Conservation (phyloP, 1,140 invertebrate species). For the Drosophila hydei region DNA sequence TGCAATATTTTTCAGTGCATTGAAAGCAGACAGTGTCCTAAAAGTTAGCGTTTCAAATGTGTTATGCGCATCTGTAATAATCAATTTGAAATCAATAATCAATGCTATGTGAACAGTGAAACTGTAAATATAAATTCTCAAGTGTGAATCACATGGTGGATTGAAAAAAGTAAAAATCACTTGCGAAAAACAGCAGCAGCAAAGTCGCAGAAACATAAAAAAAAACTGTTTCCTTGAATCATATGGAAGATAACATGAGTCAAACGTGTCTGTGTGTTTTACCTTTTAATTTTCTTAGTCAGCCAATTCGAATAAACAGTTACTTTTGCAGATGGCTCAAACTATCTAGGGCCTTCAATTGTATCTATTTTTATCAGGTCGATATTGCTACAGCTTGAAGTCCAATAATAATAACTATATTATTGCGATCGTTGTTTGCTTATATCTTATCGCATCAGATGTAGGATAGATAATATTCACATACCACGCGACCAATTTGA, state of each 20-base stretch:
- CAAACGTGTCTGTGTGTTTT: slow-evolving; percentile 26
- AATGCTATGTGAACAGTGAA: slow-evolving; percentile 28
- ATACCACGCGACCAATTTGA: slow-evolving; percentile 30
- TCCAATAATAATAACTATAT: slow-evolving; percentile 14
- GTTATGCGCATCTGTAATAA: slow-evolving; percentile 23
- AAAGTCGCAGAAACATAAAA: slow-evolving; percentile 14
- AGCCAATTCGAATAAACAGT: slow-evolving; percentile 7
- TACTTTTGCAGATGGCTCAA: not conserved
- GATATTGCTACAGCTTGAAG: slow-evolving; percentile 1
- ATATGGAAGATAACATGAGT: slow-evolving; percentile 29
- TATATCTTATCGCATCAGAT: slow-evolving; percentile 34
- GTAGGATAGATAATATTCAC: slow-evolving; percentile 12
- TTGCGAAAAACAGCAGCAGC: not conserved
- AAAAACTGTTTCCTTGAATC: slow-evolving; percentile 32
- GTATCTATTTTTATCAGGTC: no score
- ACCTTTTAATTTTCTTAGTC: slow-evolving; percentile 25
- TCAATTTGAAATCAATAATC: slow-evolving; percentile 19
- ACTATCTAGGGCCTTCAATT: not conserved
- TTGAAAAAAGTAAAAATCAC: slow-evolving; percentile 4
- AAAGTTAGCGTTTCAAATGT: slow-evolving; percentile 4
- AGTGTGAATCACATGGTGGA: slow-evolving; percentile 35
- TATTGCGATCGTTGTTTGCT: slow-evolving; percentile 5
- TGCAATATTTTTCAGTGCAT: slow-evolving; percentile 6
- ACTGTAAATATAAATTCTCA: slow-evolving; percentile 8
- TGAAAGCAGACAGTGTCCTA: slow-evolving; percentile 8